phyloP scores from a whole-genome alignment of 2,797 vertebrate genomes.

The Lateolabrax maculatus region DNA sequence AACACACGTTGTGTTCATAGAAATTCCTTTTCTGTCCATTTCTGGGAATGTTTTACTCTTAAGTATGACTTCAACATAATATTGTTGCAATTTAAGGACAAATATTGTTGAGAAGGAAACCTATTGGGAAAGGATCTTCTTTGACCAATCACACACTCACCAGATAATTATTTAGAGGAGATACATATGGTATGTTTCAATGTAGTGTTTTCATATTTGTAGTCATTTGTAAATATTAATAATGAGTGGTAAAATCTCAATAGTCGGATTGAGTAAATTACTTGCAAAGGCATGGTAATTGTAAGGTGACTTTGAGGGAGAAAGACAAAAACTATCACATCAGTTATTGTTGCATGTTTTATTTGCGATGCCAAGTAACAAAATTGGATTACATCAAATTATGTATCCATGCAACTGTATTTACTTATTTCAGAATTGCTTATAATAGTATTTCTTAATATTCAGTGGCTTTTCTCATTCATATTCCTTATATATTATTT shows the following conservation, averaged over 20 bases:
- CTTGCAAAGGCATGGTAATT: conserved; percentile 22
- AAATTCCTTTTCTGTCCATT: conserved; percentile 67
- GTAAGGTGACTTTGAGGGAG: conserved; percentile 5
- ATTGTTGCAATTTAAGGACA: conserved; percentile 39
- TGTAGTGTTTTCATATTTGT: conserved; percentile 47
- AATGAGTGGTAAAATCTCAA: conserved; percentile 15
- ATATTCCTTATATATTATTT: conserved; percentile 58
- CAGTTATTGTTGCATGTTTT: conserved; percentile 60
- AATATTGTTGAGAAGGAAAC: conserved; percentile 47
- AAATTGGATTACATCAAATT: conserved; percentile 26
- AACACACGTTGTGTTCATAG: conserved; percentile 71
- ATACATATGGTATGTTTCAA: conserved; percentile 34
- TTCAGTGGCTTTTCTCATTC: conserved; percentile 53
- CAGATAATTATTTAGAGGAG: conserved; percentile 38
- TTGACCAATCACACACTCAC: conserved; percentile 75
- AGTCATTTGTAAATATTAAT: conserved; percentile 55
- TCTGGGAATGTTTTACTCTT: conserved; percentile 56
- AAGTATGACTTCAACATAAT: conserved; percentile 42
- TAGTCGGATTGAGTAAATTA: conserved; percentile 16
- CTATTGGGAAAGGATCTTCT: conserved; percentile 62
- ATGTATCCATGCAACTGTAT: conserved; percentile 43
- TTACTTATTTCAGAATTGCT: conserved; percentile 44
- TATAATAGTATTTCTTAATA: conserved; percentile 60
- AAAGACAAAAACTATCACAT: conserved; percentile 31
- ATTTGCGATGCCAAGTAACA: conserved; percentile 45